Evolutionary conservation across 2,113 vertebrate genomes (phyloP).

Genomic region (Phalacrocorax aristotelis): DNA sequence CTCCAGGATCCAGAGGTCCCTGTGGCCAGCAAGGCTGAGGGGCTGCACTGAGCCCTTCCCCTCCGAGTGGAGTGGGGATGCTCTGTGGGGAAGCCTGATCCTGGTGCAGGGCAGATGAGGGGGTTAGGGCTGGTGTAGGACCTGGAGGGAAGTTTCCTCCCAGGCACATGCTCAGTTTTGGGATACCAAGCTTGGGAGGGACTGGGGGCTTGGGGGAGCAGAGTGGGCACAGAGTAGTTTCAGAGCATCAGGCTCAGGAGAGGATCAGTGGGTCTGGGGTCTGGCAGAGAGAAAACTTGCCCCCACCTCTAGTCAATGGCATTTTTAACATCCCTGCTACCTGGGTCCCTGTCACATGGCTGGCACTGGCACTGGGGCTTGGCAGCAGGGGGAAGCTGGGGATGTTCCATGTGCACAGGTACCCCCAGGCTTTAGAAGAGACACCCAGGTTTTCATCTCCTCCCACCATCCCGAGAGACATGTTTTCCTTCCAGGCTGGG

Average conservation of each 20-base stretch:
- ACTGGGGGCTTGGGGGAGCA: neutral
- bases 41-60: neutral
- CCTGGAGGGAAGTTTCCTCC: neutral
- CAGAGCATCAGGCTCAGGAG: neutral
- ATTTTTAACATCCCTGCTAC: neutral
- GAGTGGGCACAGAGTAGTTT: neutral
- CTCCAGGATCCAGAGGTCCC: neutral
- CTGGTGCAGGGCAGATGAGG: neutral
- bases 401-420: neutral
- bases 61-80: neutral
- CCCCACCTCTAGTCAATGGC: neutral
- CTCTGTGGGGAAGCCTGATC: neutral
- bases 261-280: neutral
- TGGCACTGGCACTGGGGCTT: accelerated
- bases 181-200: neutral
- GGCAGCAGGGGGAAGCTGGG: neutral
- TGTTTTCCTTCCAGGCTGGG: slow-evolving; percentile 9
- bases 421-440: neutral
- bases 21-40: accelerated
- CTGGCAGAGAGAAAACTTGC: neutral
- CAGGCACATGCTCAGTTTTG: neutral
- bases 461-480: neutral
- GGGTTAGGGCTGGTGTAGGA: neutral
- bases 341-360: neutral
- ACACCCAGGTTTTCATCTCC: neutral